Percentiles rank a stretch among this genome's conserved stretches.
These are phyloP conservation scores for Hippocampus abdominalis DNA, from an alignment of 2,113 vertebrate genomes.

Conservation along the genomic window DNA sequence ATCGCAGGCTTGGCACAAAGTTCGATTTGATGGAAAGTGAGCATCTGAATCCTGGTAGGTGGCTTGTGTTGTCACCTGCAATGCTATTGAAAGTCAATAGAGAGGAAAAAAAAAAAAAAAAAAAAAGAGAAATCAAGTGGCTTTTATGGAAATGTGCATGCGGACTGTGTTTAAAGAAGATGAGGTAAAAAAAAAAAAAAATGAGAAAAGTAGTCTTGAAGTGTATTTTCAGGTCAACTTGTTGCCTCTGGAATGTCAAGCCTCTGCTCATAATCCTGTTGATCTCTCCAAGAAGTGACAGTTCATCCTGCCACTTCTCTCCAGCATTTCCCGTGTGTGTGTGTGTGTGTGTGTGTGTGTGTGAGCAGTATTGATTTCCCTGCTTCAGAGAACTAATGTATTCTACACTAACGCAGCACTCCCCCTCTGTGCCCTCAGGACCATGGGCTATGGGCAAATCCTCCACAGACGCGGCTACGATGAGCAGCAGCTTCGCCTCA, in stretches of 20 bases:
- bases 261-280: slow-evolving; percentile 23
- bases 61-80: neutral
- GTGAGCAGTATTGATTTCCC: slow-evolving; percentile 45
- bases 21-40: slow-evolving; percentile 7
- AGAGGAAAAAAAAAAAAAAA: too few species aligned
- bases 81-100: slow-evolving; percentile 40
- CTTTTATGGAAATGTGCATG: neutral
- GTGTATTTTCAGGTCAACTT: slow-evolving; percentile 36
- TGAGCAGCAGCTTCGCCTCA: slow-evolving; percentile 86
- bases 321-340: slow-evolving; percentile 47
- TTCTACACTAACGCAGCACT: slow-evolving; percentile 31
- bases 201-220: neutral
- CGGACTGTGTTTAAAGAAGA: neutral
- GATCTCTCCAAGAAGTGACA: slow-evolving; percentile 44
- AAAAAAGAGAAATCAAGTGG: too few species aligned
- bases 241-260: slow-evolving; percentile 51
- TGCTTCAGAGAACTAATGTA: slow-evolving; percentile 44
- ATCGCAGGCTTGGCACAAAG: neutral
- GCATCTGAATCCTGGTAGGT: neutral
- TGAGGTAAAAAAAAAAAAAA: neutral
- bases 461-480: slow-evolving; percentile 80
- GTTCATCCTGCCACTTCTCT: slow-evolving; percentile 31
- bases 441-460: slow-evolving; percentile 94
- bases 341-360: slow-evolving; percentile 29
- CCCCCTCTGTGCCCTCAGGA: slow-evolving; percentile 65